These are phyloP conservation scores for Lepidurus arcticus DNA, from an alignment of 1,140 invertebrate genomes.

Conservation along the genomic window DNA sequence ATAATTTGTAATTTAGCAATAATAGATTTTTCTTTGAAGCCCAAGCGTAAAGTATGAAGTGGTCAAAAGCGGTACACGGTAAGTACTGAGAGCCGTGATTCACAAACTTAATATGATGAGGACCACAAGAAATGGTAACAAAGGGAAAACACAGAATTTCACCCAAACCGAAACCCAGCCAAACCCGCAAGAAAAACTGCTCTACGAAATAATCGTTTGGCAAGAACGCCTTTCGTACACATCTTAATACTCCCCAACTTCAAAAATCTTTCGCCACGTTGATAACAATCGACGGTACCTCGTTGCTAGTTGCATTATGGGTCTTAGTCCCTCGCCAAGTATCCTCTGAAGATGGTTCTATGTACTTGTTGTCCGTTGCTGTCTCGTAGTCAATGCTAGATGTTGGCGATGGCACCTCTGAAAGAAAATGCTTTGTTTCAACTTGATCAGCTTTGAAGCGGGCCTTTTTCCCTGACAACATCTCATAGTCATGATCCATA, in stretches of 20 bases:
- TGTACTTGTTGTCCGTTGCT: neutral
- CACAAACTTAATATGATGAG: constrained; percentile 16
- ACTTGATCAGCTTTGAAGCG: constrained; percentile 7
- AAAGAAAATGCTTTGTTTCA: neutral
- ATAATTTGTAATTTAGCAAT: neutral
- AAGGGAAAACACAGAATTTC: neutral
- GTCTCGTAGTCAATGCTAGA: constrained; percentile 5
- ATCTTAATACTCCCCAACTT: neutral
- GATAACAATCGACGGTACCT: constrained; percentile 16
- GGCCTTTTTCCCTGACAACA: constrained; percentile 4
- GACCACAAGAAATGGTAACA: neutral
- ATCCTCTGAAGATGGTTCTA: neutral
- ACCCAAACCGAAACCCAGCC: constrained; percentile 1
- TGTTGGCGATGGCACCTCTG: neutral
- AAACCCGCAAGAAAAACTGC: neutral
- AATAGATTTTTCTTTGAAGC: constrained; percentile 4
- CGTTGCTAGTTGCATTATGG: neutral
- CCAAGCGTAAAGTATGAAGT: constrained; percentile 4
- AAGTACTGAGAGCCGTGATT: constrained; percentile 5
- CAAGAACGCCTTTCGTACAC: neutral
- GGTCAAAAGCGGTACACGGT: neutral
- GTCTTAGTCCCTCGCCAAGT: neutral
- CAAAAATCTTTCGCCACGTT: neutral
- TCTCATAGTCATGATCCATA: constrained; percentile 10
- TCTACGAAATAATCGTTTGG: neutral